Conservation (phyloP, 1,140 invertebrate species). For the Octopus bimaculoides region DNA sequence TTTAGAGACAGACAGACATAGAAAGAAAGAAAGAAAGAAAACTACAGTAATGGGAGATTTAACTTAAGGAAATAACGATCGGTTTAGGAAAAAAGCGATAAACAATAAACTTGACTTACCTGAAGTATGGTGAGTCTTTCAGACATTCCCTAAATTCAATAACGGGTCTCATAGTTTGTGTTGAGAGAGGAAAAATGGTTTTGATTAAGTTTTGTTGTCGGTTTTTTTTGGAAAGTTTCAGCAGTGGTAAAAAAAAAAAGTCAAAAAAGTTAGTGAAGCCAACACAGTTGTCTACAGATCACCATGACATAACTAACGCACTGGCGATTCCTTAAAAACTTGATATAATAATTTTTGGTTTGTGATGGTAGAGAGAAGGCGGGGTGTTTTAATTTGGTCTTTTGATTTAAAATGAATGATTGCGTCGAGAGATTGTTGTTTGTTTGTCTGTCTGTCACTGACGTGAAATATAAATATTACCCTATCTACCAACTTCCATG, state of each 20-base stretch:
- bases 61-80: no score
- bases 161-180: constrained; percentile 31
- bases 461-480: no score
- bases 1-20: neutral
- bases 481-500: no score
- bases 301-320: neutral
- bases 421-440: no score
- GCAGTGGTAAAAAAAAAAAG: neutral
- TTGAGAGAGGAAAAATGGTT: neutral
- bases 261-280: neutral
- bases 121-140: constrained; percentile 53
- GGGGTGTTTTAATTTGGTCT: no score
- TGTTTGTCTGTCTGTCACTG: no score
- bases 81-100: neutral
- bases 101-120: constrained; percentile 30
- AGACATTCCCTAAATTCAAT: constrained; percentile 53
- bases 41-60: no score
- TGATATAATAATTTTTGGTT: neutral
- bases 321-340: neutral
- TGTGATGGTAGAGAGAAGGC: no score
- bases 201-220: neutral
- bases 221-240: neutral
- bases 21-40: no score
- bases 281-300: neutral
- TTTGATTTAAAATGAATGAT: no score